Base-by-base conservation (phyloP, 1,140 invertebrate species). In the Sitobion miscanthi region DNA sequence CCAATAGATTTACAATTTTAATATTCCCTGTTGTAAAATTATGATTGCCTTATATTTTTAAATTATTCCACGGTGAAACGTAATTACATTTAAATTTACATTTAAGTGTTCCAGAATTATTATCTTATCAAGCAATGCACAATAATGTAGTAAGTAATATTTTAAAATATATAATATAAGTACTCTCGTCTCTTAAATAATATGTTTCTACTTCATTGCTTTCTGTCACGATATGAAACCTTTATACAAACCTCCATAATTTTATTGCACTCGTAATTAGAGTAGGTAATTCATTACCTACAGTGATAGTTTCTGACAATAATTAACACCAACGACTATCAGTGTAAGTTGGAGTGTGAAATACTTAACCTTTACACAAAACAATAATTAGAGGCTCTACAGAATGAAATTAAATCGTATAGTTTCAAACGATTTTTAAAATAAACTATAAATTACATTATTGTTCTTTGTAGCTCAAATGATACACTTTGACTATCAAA, bases 241-340 rank as follows among this genome's bases (percentile, higher is more conserved):
- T 54, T 88, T 88, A n/a, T 23, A 54, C 49, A 7, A 30, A 62
- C 25, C 54, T 17, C 57, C 30, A 30, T 62, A 42, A 90, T 90
- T 62, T 45, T 90, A 90, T 62, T 42, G 8, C 52, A 30, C 88
- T 90, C 23, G 38, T 90, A 57, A 90, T 90, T 62, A 42, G 49
- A 89, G 87, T 35, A 54, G 38, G 35, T 45, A 90, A 62, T 90
- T 90, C 42, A 90, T 90, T 90, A 45, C 21, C 38, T 2, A 42
- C 11, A 38, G 54, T 45, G 54, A 62, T 42, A 25, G 35, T 62
- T 90, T 42, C 88, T 30, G 21, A 62, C 52, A 62, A 77, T 77
- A 77, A 90, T 90, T n/a, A 90, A 62, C 88, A 62, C 20, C 25
- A 14, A 30, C 54, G 30, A 45, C 35, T 38, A 35, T 57, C 5